These are phyloP conservation scores for Notechis scutatus DNA, from an alignment of 2,113 vertebrate genomes.

Conservation along the genomic window DNA sequence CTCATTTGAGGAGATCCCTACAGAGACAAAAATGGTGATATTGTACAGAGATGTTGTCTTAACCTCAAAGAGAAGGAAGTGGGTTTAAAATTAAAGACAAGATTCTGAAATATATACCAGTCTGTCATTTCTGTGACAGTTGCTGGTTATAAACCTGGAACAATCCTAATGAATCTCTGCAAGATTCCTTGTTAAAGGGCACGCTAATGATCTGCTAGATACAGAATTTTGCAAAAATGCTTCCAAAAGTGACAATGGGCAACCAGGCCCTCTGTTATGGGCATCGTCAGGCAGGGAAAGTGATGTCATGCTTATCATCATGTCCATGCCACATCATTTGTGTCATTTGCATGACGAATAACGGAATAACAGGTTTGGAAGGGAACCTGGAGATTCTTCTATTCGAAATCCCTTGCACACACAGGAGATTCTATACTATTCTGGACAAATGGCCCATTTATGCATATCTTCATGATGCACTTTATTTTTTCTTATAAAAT, in stretches of 20 bases:
- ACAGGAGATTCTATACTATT: too few species aligned
- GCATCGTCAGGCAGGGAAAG: background rate
- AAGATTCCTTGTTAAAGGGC: background rate
- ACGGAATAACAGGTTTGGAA: too few species aligned
- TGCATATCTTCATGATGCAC: background rate
- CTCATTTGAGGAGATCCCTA: background rate
- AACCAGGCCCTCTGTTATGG: background rate
- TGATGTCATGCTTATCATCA: background rate
- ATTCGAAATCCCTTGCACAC: too few species aligned
- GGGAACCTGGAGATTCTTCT: too few species aligned
- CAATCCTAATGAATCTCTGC: background rate
- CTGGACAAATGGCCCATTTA: too few species aligned
- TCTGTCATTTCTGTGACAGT: slow-evolving; percentile 8
- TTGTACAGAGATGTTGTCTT: background rate
- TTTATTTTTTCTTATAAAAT: background rate
- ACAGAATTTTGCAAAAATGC: background rate
- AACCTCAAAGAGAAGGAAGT: background rate
- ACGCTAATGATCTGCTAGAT: slow-evolving; percentile 1
- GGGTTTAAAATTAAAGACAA: too few species aligned
- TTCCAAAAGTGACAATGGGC: background rate
- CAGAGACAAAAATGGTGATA: background rate
- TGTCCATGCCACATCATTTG: background rate
- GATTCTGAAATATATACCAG: background rate
- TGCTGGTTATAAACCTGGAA: background rate
- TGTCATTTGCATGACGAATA: background rate